These are phyloP conservation scores for Acrocephalus kingi DNA, from an alignment of 2,113 vertebrate genomes.

Conservation along the genomic window DNA sequence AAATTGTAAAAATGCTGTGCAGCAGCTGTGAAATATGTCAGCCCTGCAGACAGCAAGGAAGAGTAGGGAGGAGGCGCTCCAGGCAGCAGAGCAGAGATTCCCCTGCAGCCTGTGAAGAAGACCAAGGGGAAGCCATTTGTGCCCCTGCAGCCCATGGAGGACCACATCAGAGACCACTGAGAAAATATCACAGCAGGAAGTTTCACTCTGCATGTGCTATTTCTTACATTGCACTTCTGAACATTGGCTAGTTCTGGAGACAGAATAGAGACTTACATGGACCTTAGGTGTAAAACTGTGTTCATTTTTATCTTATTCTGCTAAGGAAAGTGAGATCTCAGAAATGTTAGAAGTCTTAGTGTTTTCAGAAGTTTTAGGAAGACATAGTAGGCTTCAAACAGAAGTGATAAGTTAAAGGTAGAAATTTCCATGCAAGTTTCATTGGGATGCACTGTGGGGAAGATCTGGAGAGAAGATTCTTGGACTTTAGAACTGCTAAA, in stretches of 20 bases:
- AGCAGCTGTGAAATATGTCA: neutral
- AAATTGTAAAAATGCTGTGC: fast-evolving
- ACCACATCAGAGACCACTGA: neutral
- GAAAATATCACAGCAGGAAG: neutral
- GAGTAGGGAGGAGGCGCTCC: fast-evolving
- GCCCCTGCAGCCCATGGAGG: neutral
- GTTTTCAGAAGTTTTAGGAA: neutral
- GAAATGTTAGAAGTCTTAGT: neutral
- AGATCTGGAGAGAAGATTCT: neutral
- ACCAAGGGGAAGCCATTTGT: neutral
- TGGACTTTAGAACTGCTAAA: neutral
- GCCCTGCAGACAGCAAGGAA: neutral
- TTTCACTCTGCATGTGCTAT: neutral
- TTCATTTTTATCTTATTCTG: neutral
- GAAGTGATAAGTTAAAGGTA: neutral
- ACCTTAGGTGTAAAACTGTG: neutral
- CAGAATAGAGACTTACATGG: neutral
- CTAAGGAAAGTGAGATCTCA: neutral
- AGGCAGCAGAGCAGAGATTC: neutral
- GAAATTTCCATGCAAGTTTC: neutral
- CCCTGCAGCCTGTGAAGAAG: neutral
- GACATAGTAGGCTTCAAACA: neutral
- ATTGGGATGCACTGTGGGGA: neutral
- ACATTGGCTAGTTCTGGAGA: neutral
- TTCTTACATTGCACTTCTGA: neutral